These are phyloP conservation scores for Eciton burchellii DNA, from an alignment of 1,140 invertebrate species.

Conservation along the genomic window DNA sequence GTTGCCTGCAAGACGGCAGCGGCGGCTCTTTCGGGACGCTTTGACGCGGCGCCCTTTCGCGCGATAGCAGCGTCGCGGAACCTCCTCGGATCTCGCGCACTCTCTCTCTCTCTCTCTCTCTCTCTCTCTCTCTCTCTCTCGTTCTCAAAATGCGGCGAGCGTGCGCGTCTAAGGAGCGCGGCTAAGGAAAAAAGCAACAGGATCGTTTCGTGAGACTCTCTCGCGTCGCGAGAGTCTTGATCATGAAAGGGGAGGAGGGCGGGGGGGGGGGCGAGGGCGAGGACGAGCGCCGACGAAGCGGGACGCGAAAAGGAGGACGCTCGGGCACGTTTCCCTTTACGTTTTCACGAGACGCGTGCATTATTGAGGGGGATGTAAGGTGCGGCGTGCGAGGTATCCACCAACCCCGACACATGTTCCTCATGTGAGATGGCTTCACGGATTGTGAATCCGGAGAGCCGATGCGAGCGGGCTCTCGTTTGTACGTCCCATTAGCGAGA, in stretches of 20 bases:
- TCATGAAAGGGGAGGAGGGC: constrained; percentile 21
- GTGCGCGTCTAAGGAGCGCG: neutral
- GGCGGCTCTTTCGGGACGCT: constrained; percentile 26
- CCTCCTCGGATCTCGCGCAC: neutral
- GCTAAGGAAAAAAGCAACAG: neutral
- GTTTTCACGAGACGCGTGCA: constrained; percentile 30
- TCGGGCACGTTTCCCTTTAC: neutral
- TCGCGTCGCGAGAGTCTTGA: constrained; percentile 21
- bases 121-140: too few relatives aligned
- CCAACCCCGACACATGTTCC: too few relatives aligned
- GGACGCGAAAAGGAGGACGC: constrained; percentile 41
- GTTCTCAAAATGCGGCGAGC: constrained; percentile 12
- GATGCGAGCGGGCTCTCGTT: too few relatives aligned
- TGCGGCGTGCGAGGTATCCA: too few relatives aligned
- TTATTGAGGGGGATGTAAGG: constrained; percentile 46
- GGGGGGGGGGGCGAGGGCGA: too few relatives aligned
- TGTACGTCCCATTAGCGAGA: too few relatives aligned
- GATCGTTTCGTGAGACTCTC: constrained; percentile 34
- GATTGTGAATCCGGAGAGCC: too few relatives aligned
- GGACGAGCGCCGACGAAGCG: neutral
- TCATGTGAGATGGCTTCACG: too few relatives aligned
- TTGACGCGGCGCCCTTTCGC: constrained; percentile 22
- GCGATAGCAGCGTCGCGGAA: neutral
- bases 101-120: too few relatives aligned
- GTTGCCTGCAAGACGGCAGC: constrained; percentile 29